Evolutionary conservation across 2,888 invertebrate genomes (phyloP).

Genomic region (Actias luna): DNA sequence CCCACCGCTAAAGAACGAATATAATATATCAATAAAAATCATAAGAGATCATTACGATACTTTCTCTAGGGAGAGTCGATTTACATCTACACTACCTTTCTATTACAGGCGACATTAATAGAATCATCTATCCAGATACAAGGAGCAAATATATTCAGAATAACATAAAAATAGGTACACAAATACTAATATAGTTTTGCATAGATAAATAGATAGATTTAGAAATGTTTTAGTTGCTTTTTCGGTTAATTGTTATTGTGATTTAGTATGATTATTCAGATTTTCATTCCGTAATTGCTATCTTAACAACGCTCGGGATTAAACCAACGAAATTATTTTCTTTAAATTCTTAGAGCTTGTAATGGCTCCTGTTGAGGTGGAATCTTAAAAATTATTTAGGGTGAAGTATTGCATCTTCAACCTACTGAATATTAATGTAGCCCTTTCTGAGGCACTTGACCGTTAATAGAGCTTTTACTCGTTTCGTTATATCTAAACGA

Average conservation of each 20-base stretch:
- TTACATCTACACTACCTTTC: too few species aligned
- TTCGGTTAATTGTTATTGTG: neutral
- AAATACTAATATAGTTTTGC: too few species aligned
- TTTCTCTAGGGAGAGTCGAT: too few species aligned
- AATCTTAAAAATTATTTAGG: slow-evolving; percentile 40
- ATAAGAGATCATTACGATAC: too few species aligned
- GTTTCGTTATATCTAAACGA: slow-evolving; percentile 44
- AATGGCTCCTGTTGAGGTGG: slow-evolving; percentile 40
- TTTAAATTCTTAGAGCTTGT: slow-evolving; percentile 20
- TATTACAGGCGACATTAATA: too few species aligned
- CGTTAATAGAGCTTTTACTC: slow-evolving; percentile 42
- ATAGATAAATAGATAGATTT: too few species aligned
- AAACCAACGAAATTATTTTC: neutral
- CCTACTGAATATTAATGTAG: slow-evolving; percentile 58
- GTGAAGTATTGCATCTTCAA: slow-evolving; percentile 33
- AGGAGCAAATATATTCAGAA: too few species aligned
- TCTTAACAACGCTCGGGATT: neutral
- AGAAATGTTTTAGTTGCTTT: neutral
- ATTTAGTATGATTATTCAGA: neutral
- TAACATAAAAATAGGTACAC: too few species aligned
- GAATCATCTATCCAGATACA: too few species aligned
- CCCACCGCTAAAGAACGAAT: too few species aligned
- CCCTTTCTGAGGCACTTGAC: slow-evolving; percentile 45
- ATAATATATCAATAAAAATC: too few species aligned
- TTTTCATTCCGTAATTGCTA: neutral